Conservation (phyloP, 1,140 invertebrate species). For the Bursaphelenchus mucronatus region DNA sequence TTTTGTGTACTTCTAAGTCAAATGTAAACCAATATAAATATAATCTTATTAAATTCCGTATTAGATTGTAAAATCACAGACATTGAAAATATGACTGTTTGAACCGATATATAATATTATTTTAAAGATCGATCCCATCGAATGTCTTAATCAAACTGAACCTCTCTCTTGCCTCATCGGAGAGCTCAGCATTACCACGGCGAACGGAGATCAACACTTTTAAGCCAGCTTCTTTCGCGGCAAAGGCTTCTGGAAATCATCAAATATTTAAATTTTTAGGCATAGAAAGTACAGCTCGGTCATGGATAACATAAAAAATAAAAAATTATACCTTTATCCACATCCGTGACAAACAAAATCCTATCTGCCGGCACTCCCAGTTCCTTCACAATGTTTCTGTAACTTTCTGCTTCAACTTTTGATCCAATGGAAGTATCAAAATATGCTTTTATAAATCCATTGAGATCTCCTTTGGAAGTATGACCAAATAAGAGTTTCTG, state of each 20-base stretch:
- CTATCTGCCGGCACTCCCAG: slow-evolving; percentile 68
- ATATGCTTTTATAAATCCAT: slow-evolving; percentile 65
- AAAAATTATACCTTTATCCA: slow-evolving; percentile 64
- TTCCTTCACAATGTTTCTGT: slow-evolving; percentile 71
- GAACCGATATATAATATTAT: too few species aligned
- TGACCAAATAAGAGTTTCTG: slow-evolving; percentile 81
- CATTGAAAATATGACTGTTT: too few species aligned
- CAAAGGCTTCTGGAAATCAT: slow-evolving; percentile 67
- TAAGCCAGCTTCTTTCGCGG: slow-evolving; percentile 73
- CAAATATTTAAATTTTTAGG: background rate
- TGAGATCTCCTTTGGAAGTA: slow-evolving; percentile 73
- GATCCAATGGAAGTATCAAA: slow-evolving; percentile 79
- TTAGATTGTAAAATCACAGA: too few species aligned
- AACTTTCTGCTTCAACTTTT: slow-evolving; percentile 73
- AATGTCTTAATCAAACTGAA: slow-evolving; percentile 14
- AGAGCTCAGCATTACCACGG: slow-evolving; percentile 72
- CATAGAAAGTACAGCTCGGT: background rate
- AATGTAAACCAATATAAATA: too few species aligned
- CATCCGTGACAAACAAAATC: slow-evolving; percentile 79
- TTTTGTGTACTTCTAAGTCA: too few species aligned
- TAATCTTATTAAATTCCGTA: too few species aligned
- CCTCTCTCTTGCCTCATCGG: slow-evolving; percentile 64
- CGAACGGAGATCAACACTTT: slow-evolving; percentile 70
- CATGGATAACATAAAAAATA: background rate
- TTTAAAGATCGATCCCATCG: slow-evolving; percentile 10